Evolutionary conservation across 1,140 invertebrate genomes (phyloP), one percentile per base, ranked within the genome.

Genomic region (Papilio dardanus): DNA sequence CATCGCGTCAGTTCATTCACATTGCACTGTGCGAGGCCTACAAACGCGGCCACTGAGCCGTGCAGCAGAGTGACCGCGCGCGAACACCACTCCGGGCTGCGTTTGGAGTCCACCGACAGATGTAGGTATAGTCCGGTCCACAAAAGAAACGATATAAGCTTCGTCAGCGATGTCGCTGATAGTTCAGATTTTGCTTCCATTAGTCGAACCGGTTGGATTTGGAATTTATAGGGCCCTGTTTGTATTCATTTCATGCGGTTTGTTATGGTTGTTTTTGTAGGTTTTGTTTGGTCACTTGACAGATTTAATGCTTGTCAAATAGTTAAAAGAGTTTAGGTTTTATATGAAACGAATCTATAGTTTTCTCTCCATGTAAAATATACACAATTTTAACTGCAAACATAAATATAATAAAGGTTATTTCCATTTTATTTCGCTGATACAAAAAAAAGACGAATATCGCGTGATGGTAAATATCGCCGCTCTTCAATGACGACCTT

Each of bases 21-120:
- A n/a, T 79, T 78, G 75, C 94, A 95, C 76, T 94, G 93, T 35
- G 82, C 79, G 21, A 93, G 74, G 0, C 94, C 94, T 2, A 89
- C 74, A 14, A 87, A 77, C 3, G 89, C 82, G 1, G 91, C 87
- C 0, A 94, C 81, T 30, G 78, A 79, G 1, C 93, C 94, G 75
- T 94, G 94, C 0, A 93, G 74, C 4, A 94, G 79, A 1, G 92
- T 92, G 6, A 94, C 75, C 2, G 91, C 77, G 40, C 94, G 85
- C 1, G 88, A 92, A 37, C 82, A 87, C 85, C 89, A 95, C 77
- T 95, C 94, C 0, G 92, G 90, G 12, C 76, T 85, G 7, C 80
- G 71, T 0, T 79, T 65, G 0, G 85, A 82, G 5, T 30, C 24
- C 10, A 79, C 40, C 0, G 77, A 74, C 10, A 74, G 83, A 65